These are phyloP conservation scores for Diphyllodes magnificus DNA, from an alignment of 2,113 vertebrate genomes.

Conservation along the genomic window DNA sequence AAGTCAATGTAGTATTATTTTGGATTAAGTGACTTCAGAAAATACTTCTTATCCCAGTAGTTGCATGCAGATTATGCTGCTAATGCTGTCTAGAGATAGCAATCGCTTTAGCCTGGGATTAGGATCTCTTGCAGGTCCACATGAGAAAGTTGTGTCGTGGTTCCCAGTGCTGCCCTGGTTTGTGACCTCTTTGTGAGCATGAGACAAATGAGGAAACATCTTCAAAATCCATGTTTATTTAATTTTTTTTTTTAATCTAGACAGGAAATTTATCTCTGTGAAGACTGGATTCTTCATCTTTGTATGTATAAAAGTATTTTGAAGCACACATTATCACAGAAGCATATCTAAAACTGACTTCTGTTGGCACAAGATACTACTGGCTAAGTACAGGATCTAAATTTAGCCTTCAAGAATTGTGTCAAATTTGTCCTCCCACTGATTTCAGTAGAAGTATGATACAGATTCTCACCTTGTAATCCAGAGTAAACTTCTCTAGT, in stretches of 20 bases:
- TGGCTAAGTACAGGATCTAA: not conserved
- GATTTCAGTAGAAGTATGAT: not conserved
- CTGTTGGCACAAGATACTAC: not conserved
- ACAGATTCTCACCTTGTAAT: not conserved
- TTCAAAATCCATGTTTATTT: not conserved
- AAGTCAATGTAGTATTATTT: not conserved
- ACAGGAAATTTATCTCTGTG: not conserved
- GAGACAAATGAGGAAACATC: not conserved
- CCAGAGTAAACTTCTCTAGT: not conserved
- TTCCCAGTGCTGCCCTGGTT: not conserved
- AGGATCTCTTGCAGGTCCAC: conserved; percentile 7
- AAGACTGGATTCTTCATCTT: not conserved
- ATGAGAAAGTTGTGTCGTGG: not conserved
- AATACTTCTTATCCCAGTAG: not conserved
- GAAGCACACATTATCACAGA: not conserved
- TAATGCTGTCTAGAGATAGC: conserved; percentile 17
- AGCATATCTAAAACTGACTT: not conserved
- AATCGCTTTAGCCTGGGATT: not conserved
- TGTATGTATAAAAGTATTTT: not conserved
- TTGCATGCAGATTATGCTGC: not conserved
- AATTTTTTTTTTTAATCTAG: not conserved
- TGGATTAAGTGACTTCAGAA: conserved; percentile 12
- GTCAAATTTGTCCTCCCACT: not conserved
- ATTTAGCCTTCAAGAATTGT: not conserved
- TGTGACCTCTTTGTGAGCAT: not conserved